A percentile compares a stretch with the other conserved stretches of the same genome.
These are phyloP conservation scores for Cacoxenus indagator DNA, from an alignment of 2,888 invertebrate species.

Conservation along the genomic window DNA sequence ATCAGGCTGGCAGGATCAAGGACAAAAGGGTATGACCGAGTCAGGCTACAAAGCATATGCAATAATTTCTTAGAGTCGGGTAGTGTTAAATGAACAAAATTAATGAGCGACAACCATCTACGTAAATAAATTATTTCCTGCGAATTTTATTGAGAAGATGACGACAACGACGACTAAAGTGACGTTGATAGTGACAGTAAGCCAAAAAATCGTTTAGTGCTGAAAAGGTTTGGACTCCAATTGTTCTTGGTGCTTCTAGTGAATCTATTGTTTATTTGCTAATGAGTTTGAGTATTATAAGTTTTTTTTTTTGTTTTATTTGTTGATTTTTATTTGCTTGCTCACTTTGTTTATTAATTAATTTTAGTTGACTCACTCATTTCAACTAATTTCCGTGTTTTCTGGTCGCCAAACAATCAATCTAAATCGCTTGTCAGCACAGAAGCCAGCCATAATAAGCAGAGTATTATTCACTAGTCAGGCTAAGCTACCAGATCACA, in stretches of 20 bases:
- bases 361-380: not conserved
- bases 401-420: slow-evolving; percentile 43
- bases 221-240: not conserved
- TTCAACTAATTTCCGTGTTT: slow-evolving; percentile 9
- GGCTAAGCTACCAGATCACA: not conserved
- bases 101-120: slow-evolving; percentile 17
- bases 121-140: slow-evolving; percentile 13
- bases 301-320: not conserved
- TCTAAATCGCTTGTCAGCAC: slow-evolving; percentile 57
- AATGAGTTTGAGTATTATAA: not conserved
- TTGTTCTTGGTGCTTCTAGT: no score
- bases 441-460: slow-evolving; percentile 28
- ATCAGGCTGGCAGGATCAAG: not conserved
- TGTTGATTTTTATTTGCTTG: not conserved
- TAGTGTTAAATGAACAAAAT: not conserved
- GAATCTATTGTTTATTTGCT: no score
- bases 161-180: not conserved
- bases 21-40: not conserved
- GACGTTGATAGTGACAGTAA: not conserved
- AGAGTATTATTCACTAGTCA: slow-evolving; percentile 33
- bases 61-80: not conserved
- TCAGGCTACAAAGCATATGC: not conserved
- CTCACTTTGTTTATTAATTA: slow-evolving; percentile 10
- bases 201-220: not conserved
- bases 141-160: not conserved